Percentiles rank a stretch among this genome's conserved stretches.
Evolutionary conservation across 2,888 invertebrate species (phyloP).

Genomic region (Mythimna ferrago): DNA sequence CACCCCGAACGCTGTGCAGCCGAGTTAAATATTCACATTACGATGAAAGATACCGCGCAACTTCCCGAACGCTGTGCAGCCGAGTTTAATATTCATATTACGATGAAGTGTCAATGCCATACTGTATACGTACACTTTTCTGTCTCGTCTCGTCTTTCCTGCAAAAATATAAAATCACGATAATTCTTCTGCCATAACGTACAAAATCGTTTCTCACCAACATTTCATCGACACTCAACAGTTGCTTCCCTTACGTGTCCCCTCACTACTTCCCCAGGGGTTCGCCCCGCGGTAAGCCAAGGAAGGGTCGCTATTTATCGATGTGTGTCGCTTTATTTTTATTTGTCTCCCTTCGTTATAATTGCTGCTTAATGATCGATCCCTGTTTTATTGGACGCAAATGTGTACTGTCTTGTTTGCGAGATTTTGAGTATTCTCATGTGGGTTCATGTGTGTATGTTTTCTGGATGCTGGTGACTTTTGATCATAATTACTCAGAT

Average conservation of each 20-base stretch:
- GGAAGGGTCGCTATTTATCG: slow-evolving; percentile 82
- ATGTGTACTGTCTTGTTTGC: slow-evolving; percentile 39
- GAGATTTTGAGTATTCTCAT: slow-evolving; percentile 10
- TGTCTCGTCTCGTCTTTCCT: too few relatives aligned
- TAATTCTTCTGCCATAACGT: slow-evolving; percentile 53
- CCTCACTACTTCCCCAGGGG: slow-evolving; percentile 78
- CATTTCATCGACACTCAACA: slow-evolving; percentile 72
- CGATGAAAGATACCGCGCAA: too few relatives aligned
- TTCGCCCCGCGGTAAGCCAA: slow-evolving; percentile 78
- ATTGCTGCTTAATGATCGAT: slow-evolving; percentile 84
- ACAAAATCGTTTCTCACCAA: slow-evolving; percentile 63
- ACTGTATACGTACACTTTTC: too few relatives aligned
- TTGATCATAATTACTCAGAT: not conserved
- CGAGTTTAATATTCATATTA: too few relatives aligned
- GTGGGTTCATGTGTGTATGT: not conserved
- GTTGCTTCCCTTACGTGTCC: slow-evolving; percentile 43
- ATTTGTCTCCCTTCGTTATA: slow-evolving; percentile 81
- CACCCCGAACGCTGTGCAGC: too few relatives aligned
- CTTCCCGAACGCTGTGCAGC: too few relatives aligned
- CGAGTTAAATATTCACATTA: too few relatives aligned
- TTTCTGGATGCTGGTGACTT: not conserved
- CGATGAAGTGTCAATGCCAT: too few relatives aligned
- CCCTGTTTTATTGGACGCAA: slow-evolving; percentile 48
- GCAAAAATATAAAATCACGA: too few relatives aligned
- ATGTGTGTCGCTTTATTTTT: slow-evolving; percentile 85